These are phyloP conservation scores for Aporophyla lueneburgensis DNA, from an alignment of 2,888 invertebrate genomes.

Conservation along the genomic window DNA sequence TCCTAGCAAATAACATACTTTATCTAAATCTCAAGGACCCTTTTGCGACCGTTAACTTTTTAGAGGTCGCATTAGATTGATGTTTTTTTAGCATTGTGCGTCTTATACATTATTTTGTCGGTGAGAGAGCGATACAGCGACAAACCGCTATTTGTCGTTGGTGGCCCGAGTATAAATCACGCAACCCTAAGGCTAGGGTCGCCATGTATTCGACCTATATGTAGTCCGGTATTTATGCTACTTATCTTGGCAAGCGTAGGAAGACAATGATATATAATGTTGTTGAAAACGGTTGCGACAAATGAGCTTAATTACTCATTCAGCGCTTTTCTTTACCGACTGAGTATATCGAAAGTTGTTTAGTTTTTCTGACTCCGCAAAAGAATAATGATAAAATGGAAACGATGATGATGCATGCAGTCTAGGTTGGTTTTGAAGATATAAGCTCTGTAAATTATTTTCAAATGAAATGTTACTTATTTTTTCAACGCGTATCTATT, in stretches of 20 bases:
- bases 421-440: background rate
- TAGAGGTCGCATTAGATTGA: slow-evolving; percentile 66
- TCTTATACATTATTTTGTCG: slow-evolving; percentile 84
- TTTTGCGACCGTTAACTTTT: slow-evolving; percentile 67
- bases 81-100: slow-evolving; percentile 75
- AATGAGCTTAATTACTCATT: slow-evolving; percentile 61
- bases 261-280: slow-evolving; percentile 60
- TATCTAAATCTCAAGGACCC: slow-evolving; percentile 66
- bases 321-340: slow-evolving; percentile 34
- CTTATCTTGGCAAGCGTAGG: slow-evolving; percentile 63
- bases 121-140: slow-evolving; percentile 86
- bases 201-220: slow-evolving; percentile 68
- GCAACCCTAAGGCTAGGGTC: slow-evolving; percentile 78
- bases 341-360: slow-evolving; percentile 20
- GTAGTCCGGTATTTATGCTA: slow-evolving; percentile 72
- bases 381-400: slow-evolving; percentile 6
- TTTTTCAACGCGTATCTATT: background rate
- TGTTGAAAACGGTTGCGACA: slow-evolving; percentile 51
- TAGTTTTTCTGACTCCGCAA: background rate
- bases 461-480: background rate
- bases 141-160: slow-evolving; percentile 89
- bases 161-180: slow-evolving; percentile 86
- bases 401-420: slow-evolving; percentile 1
- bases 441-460: background rate
- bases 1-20: slow-evolving; percentile 60